phyloP scores from a whole-genome alignment of 2,797 vertebrate species.

The Tokudaia tokunoshimensis region DNA sequence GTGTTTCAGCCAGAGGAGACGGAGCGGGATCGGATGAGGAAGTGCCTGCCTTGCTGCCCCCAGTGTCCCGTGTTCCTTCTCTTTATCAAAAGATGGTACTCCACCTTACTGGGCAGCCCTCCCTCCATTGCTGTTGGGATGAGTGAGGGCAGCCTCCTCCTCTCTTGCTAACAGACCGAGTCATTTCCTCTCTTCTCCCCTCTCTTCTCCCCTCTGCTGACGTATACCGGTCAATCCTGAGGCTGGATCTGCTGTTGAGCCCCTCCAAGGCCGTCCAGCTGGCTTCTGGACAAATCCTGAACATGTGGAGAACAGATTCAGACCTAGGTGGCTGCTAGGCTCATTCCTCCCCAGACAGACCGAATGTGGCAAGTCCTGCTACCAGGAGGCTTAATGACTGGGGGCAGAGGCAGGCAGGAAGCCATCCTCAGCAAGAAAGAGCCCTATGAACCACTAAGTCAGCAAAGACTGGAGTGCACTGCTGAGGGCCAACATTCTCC shows the following conservation, averaged over 20 bases:
- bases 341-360: neutral
- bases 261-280: conserved; percentile 39
- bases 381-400: neutral
- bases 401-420: neutral
- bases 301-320: conserved; percentile 64
- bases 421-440: neutral
- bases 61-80: neutral
- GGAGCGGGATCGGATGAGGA: neutral
- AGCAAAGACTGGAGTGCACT: neutral
- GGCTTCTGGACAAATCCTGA: conserved; percentile 39
- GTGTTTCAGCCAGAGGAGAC: neutral
- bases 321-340: neutral
- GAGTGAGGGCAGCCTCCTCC: neutral
- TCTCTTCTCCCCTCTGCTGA: neutral
- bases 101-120: neutral
- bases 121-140: neutral
- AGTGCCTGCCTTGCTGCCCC: neutral
- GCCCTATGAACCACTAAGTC: conserved; percentile 2
- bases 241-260: neutral
- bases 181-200: neutral
- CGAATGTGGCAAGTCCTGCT: conserved; percentile 18
- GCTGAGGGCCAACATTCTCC: conserved; percentile 4
- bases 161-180: neutral
- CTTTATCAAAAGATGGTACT: neutral
- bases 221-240: neutral